These are phyloP conservation scores for Diaperis boleti DNA, from an alignment of 2,888 invertebrate species.

Conservation along the genomic window DNA sequence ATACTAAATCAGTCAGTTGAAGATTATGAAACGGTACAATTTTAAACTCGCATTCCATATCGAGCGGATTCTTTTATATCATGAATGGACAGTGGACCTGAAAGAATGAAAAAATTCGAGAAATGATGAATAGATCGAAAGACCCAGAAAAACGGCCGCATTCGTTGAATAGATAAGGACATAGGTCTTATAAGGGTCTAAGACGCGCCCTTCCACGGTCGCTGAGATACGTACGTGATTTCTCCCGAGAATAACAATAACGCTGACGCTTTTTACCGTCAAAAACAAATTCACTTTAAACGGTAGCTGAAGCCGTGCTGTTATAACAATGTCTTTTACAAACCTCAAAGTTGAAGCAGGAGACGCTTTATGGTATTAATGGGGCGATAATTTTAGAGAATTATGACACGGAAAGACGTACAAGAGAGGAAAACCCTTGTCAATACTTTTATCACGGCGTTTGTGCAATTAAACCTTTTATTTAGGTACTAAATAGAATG, in stretches of 20 bases:
- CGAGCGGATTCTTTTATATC: conserved; percentile 23
- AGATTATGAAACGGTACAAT: conserved; percentile 19
- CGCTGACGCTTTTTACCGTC: conserved; percentile 49
- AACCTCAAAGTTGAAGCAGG: conserved; percentile 27
- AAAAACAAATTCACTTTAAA: conserved; percentile 45
- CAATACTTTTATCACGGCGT: background rate
- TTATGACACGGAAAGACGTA: background rate
- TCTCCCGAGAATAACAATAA: conserved; percentile 52
- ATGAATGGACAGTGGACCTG: conserved; percentile 15
- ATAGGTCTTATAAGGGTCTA: conserved; percentile 30
- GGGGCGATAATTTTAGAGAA: background rate
- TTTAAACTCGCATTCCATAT: conserved; percentile 3
- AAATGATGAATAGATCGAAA: conserved; percentile 39
- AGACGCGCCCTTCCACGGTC: conserved; percentile 45
- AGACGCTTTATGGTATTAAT: background rate
- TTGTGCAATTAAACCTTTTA: conserved; percentile 11
- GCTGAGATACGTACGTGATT: conserved; percentile 51
- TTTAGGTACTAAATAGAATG: background rate
- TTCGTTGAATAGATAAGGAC: conserved; percentile 50
- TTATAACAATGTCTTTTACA: conserved; percentile 18
- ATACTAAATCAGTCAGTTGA: conserved; percentile 1
- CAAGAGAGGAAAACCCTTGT: background rate
- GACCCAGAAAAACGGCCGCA: conserved; percentile 37
- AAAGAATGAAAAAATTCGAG: conserved; percentile 8
- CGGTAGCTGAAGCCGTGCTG: conserved; percentile 29